These are phyloP conservation scores for Phengaris arion DNA, from an alignment of 2,888 invertebrate genomes.

Conservation along the genomic window DNA sequence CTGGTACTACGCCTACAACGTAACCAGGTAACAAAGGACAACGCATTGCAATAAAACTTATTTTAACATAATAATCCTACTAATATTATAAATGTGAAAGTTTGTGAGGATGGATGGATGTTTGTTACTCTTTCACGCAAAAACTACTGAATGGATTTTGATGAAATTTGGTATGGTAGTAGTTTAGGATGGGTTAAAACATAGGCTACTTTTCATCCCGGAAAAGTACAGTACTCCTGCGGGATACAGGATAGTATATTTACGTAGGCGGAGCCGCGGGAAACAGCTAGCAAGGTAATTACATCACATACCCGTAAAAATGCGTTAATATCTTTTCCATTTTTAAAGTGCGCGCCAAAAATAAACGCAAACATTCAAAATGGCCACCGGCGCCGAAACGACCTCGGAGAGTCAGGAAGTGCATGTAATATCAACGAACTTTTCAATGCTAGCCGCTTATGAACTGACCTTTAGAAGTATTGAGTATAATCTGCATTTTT, in stretches of 20 bases:
- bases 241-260: no score
- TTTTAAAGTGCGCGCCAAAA: constrained; percentile 65
- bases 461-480: constrained; percentile 45
- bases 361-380: constrained; percentile 75
- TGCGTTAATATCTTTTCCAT: constrained; percentile 40
- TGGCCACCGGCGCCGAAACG: constrained; percentile 59
- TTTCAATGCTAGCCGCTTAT: constrained; percentile 73
- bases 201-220: no score
- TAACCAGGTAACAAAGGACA: background rate
- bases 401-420: constrained; percentile 72
- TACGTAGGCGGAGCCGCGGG: no score
- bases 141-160: no score
- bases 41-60: background rate
- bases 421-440: constrained; percentile 77
- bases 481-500: constrained; percentile 33
- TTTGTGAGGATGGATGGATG: no score
- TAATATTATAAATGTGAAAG: no score
- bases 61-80: background rate
- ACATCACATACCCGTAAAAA: constrained; percentile 33
- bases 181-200: no score
- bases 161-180: no score
- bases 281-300: constrained; percentile 9
- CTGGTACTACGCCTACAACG: constrained; percentile 9
- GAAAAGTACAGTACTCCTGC: no score
- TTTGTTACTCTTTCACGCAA: no score